Evolutionary conservation across 2,888 invertebrate genomes (phyloP).

Genomic region (Malthinus flaveolus): DNA sequence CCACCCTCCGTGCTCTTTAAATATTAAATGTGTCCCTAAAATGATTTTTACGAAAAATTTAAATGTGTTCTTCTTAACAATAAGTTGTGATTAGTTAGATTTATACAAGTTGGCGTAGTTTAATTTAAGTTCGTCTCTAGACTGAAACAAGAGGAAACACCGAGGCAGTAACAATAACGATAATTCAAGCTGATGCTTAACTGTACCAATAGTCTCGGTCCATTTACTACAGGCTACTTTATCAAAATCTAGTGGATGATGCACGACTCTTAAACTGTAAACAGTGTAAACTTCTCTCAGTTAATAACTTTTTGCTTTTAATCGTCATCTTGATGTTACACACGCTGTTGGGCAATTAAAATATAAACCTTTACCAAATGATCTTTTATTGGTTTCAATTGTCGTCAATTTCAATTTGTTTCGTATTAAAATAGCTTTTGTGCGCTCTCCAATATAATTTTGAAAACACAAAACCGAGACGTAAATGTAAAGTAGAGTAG

Average conservation of each 20-base stretch:
- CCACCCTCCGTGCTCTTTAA: too few species aligned
- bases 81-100: neutral
- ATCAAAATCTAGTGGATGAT: too few species aligned
- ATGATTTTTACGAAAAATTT: too few species aligned
- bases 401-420: neutral
- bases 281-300: too few species aligned
- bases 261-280: too few species aligned
- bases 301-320: neutral
- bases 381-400: neutral
- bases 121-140: constrained; percentile 2
- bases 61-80: neutral
- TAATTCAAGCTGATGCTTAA: constrained; percentile 1
- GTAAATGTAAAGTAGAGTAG: too few species aligned
- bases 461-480: too few species aligned
- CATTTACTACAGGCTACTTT: neutral
- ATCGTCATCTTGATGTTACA: neutral
- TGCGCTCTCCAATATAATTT: too few species aligned
- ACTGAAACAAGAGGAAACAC: constrained; percentile 1
- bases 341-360: neutral
- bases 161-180: neutral
- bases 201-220: neutral
- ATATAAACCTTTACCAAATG: neutral
- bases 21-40: too few species aligned
- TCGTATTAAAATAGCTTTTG: too few species aligned
- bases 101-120: neutral